Conservation (phyloP, 2,888 invertebrate genomes). For the Ormyrus rosae region DNA sequence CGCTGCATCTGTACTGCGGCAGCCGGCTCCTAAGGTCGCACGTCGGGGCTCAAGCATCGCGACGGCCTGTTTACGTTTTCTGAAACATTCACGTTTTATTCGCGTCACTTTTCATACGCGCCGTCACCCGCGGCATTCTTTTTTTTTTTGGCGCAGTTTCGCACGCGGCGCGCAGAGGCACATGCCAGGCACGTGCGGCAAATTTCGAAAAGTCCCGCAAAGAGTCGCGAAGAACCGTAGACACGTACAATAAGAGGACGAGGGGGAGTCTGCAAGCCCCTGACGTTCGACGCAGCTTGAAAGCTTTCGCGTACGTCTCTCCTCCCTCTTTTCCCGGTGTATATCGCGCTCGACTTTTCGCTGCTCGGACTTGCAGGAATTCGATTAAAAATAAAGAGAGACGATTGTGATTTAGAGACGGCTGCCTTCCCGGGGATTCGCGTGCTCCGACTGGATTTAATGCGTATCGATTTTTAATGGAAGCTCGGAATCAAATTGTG, state of each 20-base stretch:
- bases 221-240: slow-evolving; percentile 12
- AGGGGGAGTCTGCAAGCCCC: neutral
- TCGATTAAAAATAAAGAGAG: slow-evolving; percentile 23
- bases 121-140: neutral
- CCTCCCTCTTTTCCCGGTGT: neutral
- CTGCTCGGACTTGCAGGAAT: slow-evolving; percentile 12
- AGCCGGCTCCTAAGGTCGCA: neutral
- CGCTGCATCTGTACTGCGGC: too few species aligned
- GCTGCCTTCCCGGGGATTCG: too few species aligned
- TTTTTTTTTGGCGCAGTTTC: slow-evolving; percentile 17
- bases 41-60: too few species aligned
- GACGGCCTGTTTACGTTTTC: slow-evolving; percentile 56
- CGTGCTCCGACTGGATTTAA: too few species aligned
- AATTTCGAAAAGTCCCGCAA: slow-evolving; percentile 61
- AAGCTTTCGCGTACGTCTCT: neutral
- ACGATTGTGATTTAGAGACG: neutral
- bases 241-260: slow-evolving; percentile 26
- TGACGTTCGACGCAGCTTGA: neutral
- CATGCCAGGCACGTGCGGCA: slow-evolving; percentile 61
- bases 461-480: too few species aligned
- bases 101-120: slow-evolving; percentile 55
- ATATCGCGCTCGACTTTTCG: neutral
- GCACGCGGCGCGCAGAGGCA: slow-evolving; percentile 9
- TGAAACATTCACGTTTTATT: slow-evolving; percentile 62
- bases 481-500: too few species aligned